Conservation (phyloP, 1,140 invertebrate species). For the Brachionus angularis region DNA sequence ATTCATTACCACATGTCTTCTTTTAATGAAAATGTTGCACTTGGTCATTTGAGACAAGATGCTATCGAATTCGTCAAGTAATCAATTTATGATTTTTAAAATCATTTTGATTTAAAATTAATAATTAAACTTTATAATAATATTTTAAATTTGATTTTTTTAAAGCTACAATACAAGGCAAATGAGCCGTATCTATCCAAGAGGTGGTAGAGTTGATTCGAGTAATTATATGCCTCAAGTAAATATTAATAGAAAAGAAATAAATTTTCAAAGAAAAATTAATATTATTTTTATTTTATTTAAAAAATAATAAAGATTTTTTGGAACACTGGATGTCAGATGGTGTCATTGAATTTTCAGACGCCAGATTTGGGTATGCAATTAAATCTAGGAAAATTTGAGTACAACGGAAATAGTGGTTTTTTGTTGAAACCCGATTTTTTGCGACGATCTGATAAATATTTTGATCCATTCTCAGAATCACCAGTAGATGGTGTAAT, state of each 20-base stretch:
- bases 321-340: conserved; percentile 99
- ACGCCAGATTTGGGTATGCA: conserved; percentile 98
- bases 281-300: not conserved
- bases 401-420: conserved; percentile 97
- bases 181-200: conserved; percentile 94
- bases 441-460: conserved; percentile 89
- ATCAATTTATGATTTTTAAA: conserved; percentile 49
- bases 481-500: conserved; percentile 98
- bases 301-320: conserved; percentile 65
- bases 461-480: conserved; percentile 98
- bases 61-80: conserved; percentile 96
- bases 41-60: conserved; percentile 87
- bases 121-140: not conserved
- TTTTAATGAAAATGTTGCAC: conserved; percentile 89
- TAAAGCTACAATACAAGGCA: conserved; percentile 90
- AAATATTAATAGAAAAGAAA: conserved; percentile 48
- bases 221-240: conserved; percentile 99
- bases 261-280: not conserved
- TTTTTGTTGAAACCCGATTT: conserved; percentile 98
- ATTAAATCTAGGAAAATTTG: conserved; percentile 99
- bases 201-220: conserved; percentile 94
- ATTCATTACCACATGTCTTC: conserved; percentile 97
- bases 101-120: not conserved
- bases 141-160: conserved; percentile 46
- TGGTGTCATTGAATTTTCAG: conserved; percentile 99